Evolutionary conservation across 1,140 invertebrate species (phyloP), one percentile per base, ranked within the genome.

Genomic region (Hydropsyche tenuis): DNA sequence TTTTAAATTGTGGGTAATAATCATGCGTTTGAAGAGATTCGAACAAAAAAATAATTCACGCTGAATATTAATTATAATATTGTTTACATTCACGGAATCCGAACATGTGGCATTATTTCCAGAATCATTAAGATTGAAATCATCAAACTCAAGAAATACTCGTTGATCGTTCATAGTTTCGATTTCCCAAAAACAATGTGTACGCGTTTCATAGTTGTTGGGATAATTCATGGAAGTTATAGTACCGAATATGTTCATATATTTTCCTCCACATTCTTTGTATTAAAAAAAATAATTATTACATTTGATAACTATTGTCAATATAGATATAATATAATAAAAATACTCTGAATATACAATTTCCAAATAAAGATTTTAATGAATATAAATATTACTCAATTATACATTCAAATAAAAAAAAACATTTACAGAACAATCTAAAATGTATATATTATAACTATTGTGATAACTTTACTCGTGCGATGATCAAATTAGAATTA

Each of bases 181-280:
- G 51, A 97, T 89, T 0, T 86, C 80, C 92, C 92, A 96, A 51
- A 88, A 86, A 78, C 94, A 96, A 71, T 91, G 87, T 53, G 88
- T 83, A 78, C 89, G 85, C 37, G 82, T 79, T 9, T 91, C 89
- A 83, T 94, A 96, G 75, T 89, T 88, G 14, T 86, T 79, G 0
- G 94, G 94, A 82, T 94, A 96, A 80, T 94, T 92, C 1, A 89
- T 87, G 0, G 91, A 92, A 66, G 88, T 83, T 75, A 94, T 85
- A 75, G 86, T 82, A 62, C 88, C 89, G 2, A 81, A 78, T 16
- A 79, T 76, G 1, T 81, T 69, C 6, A 75, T 81, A 43, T 86
- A 84, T 64, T 72, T 77, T n/a, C 88, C 88, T 18, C 88, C 88
- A 76, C 88, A 89, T 72, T 77, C 80, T 37, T 37, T 37, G 30